Base-by-base conservation (phyloP, 2,888 invertebrate genomes). In the Fabriciana adippe region DNA sequence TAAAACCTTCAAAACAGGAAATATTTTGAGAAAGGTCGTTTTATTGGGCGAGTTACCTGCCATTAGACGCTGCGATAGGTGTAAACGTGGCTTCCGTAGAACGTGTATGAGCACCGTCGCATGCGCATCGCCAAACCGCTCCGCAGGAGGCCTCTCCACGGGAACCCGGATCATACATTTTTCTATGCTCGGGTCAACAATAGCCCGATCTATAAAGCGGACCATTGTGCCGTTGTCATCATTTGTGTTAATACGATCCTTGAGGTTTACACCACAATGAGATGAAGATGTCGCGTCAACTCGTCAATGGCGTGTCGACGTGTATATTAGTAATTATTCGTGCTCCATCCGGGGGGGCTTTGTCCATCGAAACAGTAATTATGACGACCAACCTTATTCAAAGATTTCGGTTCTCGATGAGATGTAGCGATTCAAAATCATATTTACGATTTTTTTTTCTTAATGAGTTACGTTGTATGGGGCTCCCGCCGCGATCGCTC, bases 171-270 rank as follows among this genome's bases (percentile, higher is more conserved):
- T 86, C 86, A 87, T 89, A 90, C 87, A 90, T 89, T 89, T 89
- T 84, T 89, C 92, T 91, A 91, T 91, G 87, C 87, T 87, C 83
- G 73, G 72, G 77, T 82, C 82, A 76, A 92, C 91, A 92, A 91
- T 88, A 84, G 86, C 81, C 79, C 82, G 80, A 74, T 82, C 85
- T 80, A 89, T 88, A 87, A 87, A 87, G 79, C 77, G 77, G 75
- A 74, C 85, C 79, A 88, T 92, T 90, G 87, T 92, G 74, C 80
- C 82, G 84, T 87, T 91, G 92, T 92, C 92, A 90, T 91, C 90
- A 87, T 90, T 89, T 88, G 88, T 91, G 91, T 91, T 92, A 91
- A 92, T 92, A 87, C 87, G 87, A 89, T 87, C 88, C 89, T 90
- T 89, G 91, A 92, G 92, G 91, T 91, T 92, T 90, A 82, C 86